Evolutionary conservation across 2,113 vertebrate genomes (phyloP).

Genomic region (Heterotis niloticus): DNA sequence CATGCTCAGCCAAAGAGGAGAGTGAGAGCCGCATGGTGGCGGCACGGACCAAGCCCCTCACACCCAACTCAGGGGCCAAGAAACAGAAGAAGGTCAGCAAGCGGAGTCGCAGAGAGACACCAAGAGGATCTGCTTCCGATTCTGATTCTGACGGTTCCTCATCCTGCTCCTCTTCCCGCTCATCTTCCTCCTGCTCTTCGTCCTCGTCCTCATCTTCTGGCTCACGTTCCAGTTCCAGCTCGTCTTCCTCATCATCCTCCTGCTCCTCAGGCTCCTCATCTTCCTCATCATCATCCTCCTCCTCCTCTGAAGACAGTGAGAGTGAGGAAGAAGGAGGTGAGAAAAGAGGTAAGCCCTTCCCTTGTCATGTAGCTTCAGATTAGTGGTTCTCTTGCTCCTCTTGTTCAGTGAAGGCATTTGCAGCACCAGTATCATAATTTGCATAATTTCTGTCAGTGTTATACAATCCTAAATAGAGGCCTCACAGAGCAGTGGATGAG

Average conservation of each 20-base stretch:
- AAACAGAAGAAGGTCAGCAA: slow-evolving; percentile 75
- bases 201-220: slow-evolving; percentile 84
- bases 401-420: too few species aligned
- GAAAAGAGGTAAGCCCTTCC: slow-evolving; percentile 58
- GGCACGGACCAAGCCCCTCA: slow-evolving; percentile 89
- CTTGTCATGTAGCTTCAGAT: not conserved
- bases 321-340: slow-evolving; percentile 72
- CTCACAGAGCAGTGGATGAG: too few species aligned
- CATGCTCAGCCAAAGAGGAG: slow-evolving; percentile 50
- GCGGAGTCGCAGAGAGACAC: slow-evolving; percentile 60
- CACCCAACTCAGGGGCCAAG: slow-evolving; percentile 83
- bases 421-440: too few species aligned
- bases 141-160: slow-evolving; percentile 79
- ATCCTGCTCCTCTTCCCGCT: slow-evolving; percentile 80
- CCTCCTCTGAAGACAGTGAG: slow-evolving; percentile 88
- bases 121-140: slow-evolving; percentile 71
- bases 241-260: slow-evolving; percentile 84
- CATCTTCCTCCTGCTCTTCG: slow-evolving; percentile 89
- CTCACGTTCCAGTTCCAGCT: slow-evolving; percentile 67
- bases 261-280: slow-evolving; percentile 90
- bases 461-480: too few species aligned
- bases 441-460: too few species aligned
- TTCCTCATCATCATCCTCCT: slow-evolving; percentile 85
- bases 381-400: not conserved
- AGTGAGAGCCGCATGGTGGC: slow-evolving; percentile 82